Evolutionary conservation across 2,888 invertebrate genomes (phyloP).

Genomic region (Gerris lacustris): DNA sequence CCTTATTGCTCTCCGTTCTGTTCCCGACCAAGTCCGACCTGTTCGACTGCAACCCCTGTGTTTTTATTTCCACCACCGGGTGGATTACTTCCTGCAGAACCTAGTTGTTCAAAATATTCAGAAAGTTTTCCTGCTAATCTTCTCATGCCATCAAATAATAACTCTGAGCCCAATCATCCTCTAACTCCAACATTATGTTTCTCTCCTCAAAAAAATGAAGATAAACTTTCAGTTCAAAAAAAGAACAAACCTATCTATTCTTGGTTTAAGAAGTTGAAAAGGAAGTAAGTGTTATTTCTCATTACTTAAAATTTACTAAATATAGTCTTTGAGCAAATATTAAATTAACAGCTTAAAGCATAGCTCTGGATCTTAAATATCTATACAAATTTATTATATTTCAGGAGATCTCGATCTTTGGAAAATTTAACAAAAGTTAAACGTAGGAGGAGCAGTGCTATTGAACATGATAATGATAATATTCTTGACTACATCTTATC

Average conservation of each 20-base stretch:
- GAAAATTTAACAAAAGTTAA: background rate
- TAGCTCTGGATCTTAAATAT: too few species aligned
- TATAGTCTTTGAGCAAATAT: too few species aligned
- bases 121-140: too few species aligned
- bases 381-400: background rate
- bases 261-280: background rate
- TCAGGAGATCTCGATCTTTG: background rate
- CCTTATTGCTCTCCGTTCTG: background rate
- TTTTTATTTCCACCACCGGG: background rate
- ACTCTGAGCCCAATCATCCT: background rate
- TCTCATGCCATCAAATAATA: too few species aligned
- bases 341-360: too few species aligned
- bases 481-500: background rate
- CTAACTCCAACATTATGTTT: background rate
- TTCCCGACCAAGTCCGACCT: background rate
- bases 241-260: background rate
- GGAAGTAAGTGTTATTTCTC: background rate
- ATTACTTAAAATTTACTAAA: background rate
- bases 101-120: too few species aligned
- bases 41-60: background rate
- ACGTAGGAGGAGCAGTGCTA: background rate
- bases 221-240: background rate
- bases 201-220: background rate
- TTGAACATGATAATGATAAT: background rate
- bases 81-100: background rate